These are phyloP conservation scores for Falco biarmicus DNA, from an alignment of 2,797 vertebrate genomes.

Conservation along the genomic window DNA sequence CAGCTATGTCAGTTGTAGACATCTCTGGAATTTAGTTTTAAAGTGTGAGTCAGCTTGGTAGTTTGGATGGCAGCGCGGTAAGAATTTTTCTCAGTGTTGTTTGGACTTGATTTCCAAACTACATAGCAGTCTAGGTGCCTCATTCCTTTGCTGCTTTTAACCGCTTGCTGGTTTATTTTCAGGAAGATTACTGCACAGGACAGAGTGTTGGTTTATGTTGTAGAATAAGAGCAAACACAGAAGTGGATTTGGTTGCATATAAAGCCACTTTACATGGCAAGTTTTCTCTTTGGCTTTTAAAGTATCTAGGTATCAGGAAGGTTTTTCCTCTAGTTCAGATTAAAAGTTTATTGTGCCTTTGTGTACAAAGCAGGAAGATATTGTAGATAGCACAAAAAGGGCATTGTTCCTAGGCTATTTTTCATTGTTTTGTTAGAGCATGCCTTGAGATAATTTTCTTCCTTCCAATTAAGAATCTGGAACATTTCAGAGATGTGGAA, in stretches of 20 bases:
- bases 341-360: conserved; percentile 4
- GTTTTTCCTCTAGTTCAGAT: conserved; percentile 26
- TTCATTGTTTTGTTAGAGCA: conserved; percentile 58
- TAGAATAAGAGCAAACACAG: conserved; percentile 8
- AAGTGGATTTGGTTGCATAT: background rate
- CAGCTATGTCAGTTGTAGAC: background rate
- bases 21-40: conserved; percentile 36
- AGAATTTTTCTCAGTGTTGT: background rate
- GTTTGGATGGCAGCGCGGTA: background rate
- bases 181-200: background rate
- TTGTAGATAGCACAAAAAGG: conserved; percentile 23
- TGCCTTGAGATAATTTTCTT: conserved; percentile 62
- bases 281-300: conserved; percentile 1
- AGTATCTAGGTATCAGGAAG: background rate
- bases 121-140: background rate
- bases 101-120: conserved; percentile 15
- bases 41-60: conserved; percentile 15
- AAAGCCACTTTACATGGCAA: background rate
- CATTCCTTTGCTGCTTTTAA: background rate
- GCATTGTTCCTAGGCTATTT: conserved; percentile 54
- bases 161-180: background rate
- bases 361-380: background rate
- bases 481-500: conserved; percentile 52
- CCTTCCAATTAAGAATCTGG: conserved; percentile 56
- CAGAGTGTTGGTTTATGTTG: background rate